Evolutionary conservation across 2,113 vertebrate species (phyloP).

Genomic region (Amphiprion percula): DNA sequence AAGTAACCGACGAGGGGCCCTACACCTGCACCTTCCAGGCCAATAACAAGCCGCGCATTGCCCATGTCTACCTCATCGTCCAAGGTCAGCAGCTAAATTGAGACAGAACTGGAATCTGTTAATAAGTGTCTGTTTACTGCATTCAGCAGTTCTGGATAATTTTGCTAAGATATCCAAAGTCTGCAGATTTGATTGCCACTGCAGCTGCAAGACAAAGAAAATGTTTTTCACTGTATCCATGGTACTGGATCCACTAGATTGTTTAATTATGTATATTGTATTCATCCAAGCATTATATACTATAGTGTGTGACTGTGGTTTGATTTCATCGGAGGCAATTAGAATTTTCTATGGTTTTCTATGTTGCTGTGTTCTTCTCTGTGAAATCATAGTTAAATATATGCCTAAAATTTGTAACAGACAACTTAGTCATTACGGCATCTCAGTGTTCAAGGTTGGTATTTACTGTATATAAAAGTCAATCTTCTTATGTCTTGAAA

Average conservation of each 20-base stretch:
- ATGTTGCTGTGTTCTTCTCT: slow-evolving; percentile 11
- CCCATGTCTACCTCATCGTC: slow-evolving; percentile 93
- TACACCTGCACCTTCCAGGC: slow-evolving; percentile 96
- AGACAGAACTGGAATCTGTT: neutral
- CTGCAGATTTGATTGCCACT: slow-evolving; percentile 25
- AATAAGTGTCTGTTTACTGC: neutral
- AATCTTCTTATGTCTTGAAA: slow-evolving; percentile 8
- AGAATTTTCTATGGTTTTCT: slow-evolving; percentile 27
- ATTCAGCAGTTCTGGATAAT: neutral
- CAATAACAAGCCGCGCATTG: slow-evolving; percentile 88
- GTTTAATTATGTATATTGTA: slow-evolving; percentile 53
- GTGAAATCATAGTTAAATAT: slow-evolving; percentile 23
- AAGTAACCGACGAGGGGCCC: slow-evolving; percentile 90
- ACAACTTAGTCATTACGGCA: neutral
- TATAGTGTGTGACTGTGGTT: slow-evolving; percentile 53
- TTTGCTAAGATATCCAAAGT: slow-evolving; percentile 5
- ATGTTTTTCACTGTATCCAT: neutral
- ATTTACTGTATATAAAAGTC: slow-evolving; percentile 1
- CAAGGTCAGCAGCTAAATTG: slow-evolving; percentile 84
- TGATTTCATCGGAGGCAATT: slow-evolving; percentile 49
- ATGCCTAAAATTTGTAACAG: neutral
- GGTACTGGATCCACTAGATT: slow-evolving; percentile 46
- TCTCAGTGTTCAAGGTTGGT: slow-evolving; percentile 33
- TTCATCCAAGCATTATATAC: slow-evolving; percentile 32
- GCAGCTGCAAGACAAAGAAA: slow-evolving; percentile 1